Evolutionary conservation across 2,797 vertebrate genomes (phyloP), one percentile per base, ranked within the genome.

Genomic region (Ara ararauna): DNA sequence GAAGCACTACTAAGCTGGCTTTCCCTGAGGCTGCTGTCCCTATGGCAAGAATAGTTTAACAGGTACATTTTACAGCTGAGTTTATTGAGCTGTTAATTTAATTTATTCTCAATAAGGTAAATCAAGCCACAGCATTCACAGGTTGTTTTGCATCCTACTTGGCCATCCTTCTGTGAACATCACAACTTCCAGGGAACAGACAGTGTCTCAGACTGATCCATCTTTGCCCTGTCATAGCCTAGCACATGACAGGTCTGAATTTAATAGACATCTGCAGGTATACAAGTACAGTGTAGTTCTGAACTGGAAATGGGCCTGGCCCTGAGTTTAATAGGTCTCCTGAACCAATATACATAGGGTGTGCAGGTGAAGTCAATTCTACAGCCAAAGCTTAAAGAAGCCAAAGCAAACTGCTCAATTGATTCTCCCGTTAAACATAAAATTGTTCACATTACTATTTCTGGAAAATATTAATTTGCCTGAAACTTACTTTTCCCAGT

Each of bases 21-120:
- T 17, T 64, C 56, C 48, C 56, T 8, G 12, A 34, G 56, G 44
- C 72, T 74, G 27, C 58, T 91, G 36, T 18, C 73, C 21, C 66
- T 20, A 1, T n/a, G 42, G 67, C 64, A 90, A 79, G 51, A 82
- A 51, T 15, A 10, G 44, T 79, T 93, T 66, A 80, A 85, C 72
- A 83, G 32, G n/a, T 87, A 26, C 65, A 61, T 40, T 68, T 89
- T 89, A 61, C 38, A 60, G n/a, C 54, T 40, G 50, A 73, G 32
- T 84, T 88, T 73, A 91, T 13, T 67, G 60, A 95, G 67, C 84
- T 71, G 47, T 64, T 90, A 71, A 90, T 94, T 85, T 60, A 89
- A 89, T 91, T 73, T 93, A 68, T 76, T 90, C 93, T 94, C 86
- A 81, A 86, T 85, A 66, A 20, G 36, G 62, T 27, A 82, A 85